Evolutionary conservation across 2,113 vertebrate species (phyloP).

Genomic region (Herpetotheres cachinnans): DNA sequence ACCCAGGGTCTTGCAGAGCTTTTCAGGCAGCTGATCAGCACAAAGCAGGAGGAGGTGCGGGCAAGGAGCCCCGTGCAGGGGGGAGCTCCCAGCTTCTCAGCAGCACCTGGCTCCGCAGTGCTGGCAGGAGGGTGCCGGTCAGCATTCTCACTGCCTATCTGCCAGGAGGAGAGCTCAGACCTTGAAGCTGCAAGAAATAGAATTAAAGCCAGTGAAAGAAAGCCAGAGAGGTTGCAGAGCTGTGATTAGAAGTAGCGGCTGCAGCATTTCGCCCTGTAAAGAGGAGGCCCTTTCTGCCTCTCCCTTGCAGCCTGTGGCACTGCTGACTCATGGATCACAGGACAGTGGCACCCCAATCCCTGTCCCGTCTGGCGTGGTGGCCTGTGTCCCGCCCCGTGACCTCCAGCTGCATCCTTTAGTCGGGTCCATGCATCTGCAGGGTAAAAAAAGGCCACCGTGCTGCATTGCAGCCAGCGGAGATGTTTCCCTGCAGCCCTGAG

Average conservation of each 20-base stretch:
- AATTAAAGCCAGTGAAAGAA: neutral
- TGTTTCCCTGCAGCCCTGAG: neutral
- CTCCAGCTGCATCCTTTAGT: neutral
- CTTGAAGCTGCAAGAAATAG: neutral
- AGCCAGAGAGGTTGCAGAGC: neutral
- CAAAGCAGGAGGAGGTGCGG: neutral
- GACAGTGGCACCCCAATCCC: neutral
- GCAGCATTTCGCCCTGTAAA: neutral
- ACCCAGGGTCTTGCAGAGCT: neutral
- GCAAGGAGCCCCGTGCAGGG: neutral
- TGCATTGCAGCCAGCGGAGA: neutral
- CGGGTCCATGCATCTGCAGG: neutral
- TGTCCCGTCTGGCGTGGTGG: fast-evolving
- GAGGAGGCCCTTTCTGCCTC: neutral
- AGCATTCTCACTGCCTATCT: neutral
- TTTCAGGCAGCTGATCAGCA: neutral
- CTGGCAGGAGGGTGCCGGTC: neutral
- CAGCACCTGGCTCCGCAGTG: neutral
- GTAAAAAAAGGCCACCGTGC: neutral
- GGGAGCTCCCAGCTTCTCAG: neutral
- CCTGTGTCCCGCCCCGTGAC: neutral
- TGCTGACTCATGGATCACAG: neutral
- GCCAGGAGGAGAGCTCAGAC: neutral
- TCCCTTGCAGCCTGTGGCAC: neutral
- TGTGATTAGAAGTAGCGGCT: neutral